Conservation (phyloP, 2,888 invertebrate species). For the Chrysodeixis includens region DNA sequence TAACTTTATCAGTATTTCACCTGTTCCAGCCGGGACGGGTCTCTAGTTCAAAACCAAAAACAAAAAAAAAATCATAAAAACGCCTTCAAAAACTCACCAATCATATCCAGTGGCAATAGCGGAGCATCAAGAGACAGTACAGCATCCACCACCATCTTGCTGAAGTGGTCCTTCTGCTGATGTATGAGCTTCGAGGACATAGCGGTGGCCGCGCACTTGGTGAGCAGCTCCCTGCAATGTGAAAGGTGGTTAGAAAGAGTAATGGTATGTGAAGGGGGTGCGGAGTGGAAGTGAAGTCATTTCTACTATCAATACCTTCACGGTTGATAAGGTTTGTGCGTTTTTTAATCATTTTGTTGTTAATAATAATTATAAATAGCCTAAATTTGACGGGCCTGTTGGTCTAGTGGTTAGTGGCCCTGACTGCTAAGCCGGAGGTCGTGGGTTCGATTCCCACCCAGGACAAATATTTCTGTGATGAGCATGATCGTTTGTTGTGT, state of each 20-base stretch:
- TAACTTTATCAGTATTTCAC: too few relatives aligned
- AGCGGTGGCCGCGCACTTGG: slow-evolving; percentile 98
- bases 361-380: too few relatives aligned
- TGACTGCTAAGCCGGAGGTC: too few relatives aligned
- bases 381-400: too few relatives aligned
- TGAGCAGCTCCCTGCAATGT: slow-evolving; percentile 87
- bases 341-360: slow-evolving; percentile 75
- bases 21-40: too few relatives aligned
- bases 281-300: slow-evolving; percentile 28
- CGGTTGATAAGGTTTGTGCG: slow-evolving; percentile 76
- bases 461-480: too few relatives aligned
- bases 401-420: too few relatives aligned
- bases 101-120: slow-evolving; percentile 98
- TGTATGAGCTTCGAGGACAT: slow-evolving; percentile 99
- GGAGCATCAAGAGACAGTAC: slow-evolving; percentile 95
- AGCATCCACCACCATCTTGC: slow-evolving; percentile 99
- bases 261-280: background rate
- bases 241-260: background rate
- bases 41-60: too few relatives aligned
- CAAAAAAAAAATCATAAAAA: too few relatives aligned
- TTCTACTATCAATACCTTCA: slow-evolving; percentile 62
- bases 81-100: slow-evolving; percentile 87
- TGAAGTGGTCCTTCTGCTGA: slow-evolving; percentile 98
- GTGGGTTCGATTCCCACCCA: too few relatives aligned
- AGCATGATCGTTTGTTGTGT: too few relatives aligned